Evolutionary conservation across 2,797 vertebrate genomes (phyloP).

Genomic region (Macroramphosus scolopax): DNA sequence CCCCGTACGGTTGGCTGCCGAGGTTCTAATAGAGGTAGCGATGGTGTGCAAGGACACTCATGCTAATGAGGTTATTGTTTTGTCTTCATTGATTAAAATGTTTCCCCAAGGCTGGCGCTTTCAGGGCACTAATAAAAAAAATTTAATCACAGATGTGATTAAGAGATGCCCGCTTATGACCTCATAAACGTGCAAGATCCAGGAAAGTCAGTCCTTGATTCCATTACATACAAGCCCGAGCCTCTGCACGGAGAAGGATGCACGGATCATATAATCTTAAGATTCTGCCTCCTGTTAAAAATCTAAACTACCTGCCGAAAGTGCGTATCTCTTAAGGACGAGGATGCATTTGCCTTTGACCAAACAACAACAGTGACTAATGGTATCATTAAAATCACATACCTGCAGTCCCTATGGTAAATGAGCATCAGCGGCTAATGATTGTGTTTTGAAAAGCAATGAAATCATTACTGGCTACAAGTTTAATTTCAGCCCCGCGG

Average conservation of each 20-base stretch:
- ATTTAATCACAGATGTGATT: conserved; percentile 71
- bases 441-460: conserved; percentile 39
- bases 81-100: conserved; percentile 73
- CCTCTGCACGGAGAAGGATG: too few species aligned
- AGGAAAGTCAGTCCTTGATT: conserved; percentile 55
- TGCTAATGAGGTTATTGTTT: conserved; percentile 73
- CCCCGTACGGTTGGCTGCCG: conserved; percentile 13
- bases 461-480: conserved; percentile 50
- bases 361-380: conserved; percentile 57
- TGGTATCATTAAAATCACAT: conserved; percentile 71
- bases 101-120: conserved; percentile 61
- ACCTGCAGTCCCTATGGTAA: conserved; percentile 62
- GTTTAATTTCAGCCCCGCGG: conserved; percentile 43
- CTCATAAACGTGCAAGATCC: conserved; percentile 49
- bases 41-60: conserved; percentile 41
- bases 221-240: conserved; percentile 54
- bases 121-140: conserved; percentile 62
- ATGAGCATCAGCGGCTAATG: conserved; percentile 55
- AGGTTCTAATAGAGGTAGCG: conserved; percentile 41
- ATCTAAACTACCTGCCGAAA: conserved; percentile 27
- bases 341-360: conserved; percentile 48
- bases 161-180: conserved; percentile 61
- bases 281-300: too few species aligned
- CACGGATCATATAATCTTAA: too few species aligned
- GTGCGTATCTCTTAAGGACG: conserved; percentile 29